phyloP scores from a whole-genome alignment of 2,888 invertebrate genomes.

The Catocala nupta region DNA sequence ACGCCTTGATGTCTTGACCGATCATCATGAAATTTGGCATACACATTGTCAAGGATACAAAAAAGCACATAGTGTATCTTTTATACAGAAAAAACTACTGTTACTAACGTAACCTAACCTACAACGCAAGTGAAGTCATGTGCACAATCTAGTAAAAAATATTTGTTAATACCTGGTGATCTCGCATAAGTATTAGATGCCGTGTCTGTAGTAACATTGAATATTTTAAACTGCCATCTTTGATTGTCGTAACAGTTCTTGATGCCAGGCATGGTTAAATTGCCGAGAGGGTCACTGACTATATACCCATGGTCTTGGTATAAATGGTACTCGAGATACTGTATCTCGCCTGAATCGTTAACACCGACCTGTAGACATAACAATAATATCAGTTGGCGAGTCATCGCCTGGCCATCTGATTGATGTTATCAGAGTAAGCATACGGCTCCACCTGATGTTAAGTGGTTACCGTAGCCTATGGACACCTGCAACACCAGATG shows the following conservation, averaged over 20 bases:
- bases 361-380: slow-evolving; percentile 54
- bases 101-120: too few species aligned
- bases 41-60: neutral
- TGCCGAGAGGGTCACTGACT: slow-evolving; percentile 83
- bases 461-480: too few species aligned
- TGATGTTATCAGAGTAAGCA: too few species aligned
- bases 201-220: slow-evolving; percentile 88
- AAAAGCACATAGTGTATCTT: neutral
- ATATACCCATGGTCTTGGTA: slow-evolving; percentile 86
- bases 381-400: too few species aligned
- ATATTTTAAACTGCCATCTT: slow-evolving; percentile 70
- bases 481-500: too few species aligned
- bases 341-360: slow-evolving; percentile 89
- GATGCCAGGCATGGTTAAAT: slow-evolving; percentile 63
- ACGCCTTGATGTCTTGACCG: too few species aligned
- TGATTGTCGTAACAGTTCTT: slow-evolving; percentile 89
- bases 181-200: slow-evolving; percentile 89
- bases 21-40: too few species aligned
- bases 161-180: slow-evolving; percentile 87
- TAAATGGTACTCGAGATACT: slow-evolving; percentile 87
- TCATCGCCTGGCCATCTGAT: too few species aligned
- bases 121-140: too few species aligned
- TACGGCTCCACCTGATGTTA: too few species aligned
- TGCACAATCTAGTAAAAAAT: neutral
- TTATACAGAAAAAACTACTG: neutral